Base-by-base conservation (phyloP, 2,888 invertebrate genomes). In the Heteropelma amictum region DNA sequence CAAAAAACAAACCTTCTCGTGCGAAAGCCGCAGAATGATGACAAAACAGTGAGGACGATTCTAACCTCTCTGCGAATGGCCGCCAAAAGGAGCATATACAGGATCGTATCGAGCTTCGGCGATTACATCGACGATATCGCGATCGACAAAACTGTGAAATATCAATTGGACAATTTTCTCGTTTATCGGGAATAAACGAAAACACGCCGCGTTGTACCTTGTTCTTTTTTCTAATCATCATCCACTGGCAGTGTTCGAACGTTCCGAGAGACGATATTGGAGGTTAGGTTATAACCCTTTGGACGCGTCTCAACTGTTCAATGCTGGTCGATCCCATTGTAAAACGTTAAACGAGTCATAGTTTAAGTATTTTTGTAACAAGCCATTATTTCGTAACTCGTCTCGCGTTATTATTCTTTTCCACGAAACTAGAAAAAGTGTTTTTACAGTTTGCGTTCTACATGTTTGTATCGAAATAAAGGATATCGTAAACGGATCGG, bases 81-180 rank as follows among this genome's bases (percentile, higher is more conserved):
- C 28, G 92, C 94, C 0, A 94, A 93, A 83, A 91, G 95, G 76
- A 94, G 95, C 88, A 91, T 96, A 67, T 95, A 94, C 86, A 92
- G 92, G 86, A 93, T 94, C 83, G 92, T 92, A 61, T 90, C 91
- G 42, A 91, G 91, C 61, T 96, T 95, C 86, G 92, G 92, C 3
- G 91, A 92, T 67, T 94, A 93, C 84, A 91, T 95, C 60, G 90
- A 91, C 83, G 94, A 95, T 85, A 90, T 95, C 80, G 91, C 92
- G 45, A 85, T 94, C 21, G 91, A 92, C 79, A 90, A 91, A 51
- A 92, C 93, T 63, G 91, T 93, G 72, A 87, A 92, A 81, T 89
- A 91, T 71, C 93, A 93, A 71, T 88, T 95, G 79, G 92, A 94
- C 80, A 90, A 91, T 77, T 93, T 92, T 88, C 89, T 94, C 76